Base-by-base conservation (phyloP, 1,140 invertebrate species). In the Drosophila melanogaster region DNA sequence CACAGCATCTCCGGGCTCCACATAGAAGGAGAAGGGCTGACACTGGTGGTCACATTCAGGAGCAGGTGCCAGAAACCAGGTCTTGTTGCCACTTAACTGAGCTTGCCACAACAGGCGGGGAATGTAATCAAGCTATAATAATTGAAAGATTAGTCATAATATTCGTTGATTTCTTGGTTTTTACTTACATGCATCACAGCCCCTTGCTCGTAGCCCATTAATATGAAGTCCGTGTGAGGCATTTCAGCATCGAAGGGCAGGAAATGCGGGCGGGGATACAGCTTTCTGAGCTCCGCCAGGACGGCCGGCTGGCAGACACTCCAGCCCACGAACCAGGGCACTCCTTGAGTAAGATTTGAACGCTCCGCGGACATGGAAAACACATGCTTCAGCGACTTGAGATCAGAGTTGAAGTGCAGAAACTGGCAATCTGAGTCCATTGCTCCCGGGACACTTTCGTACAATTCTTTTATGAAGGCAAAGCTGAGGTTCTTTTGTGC, bases 251-350 rank as follows among this genome's bases (percentile, higher is more conserved):
- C 95, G 30, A 94, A 93, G 2, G 98, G 98, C 57, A 99, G 93
- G 93, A 99, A 98, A 84, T 98, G 95, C 7, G 98, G 98, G 47
- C 90, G 75, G 15, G 94, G 92, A 92, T 98, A 99, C 92, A 96
- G 96, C 77, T 95, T 92, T 62, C 96, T 93, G 76, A 99, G 94
- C 77, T 95, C 93, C 50, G 95, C 93, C 60, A 97, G 93, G 11
- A 98, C 94, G 35, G 94, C 94, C 19, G 95, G 94, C 93, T 98
- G 96, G 91, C 97, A 98, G 91, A 98, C 98, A 67, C 96, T 96
- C 97, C 97, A 98, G 65, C 97, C 97, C 61, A 98, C 95, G 93
- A 98, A 98, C 97, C 97, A 98, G 1, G 96, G 94, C 35, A 94
- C 93, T 6, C 94, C 94, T 14, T 93, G 93, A 46, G 92, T 90